Evolutionary conservation across 1,140 invertebrate genomes (phyloP).

Genomic region (Bombus difficillimus): DNA sequence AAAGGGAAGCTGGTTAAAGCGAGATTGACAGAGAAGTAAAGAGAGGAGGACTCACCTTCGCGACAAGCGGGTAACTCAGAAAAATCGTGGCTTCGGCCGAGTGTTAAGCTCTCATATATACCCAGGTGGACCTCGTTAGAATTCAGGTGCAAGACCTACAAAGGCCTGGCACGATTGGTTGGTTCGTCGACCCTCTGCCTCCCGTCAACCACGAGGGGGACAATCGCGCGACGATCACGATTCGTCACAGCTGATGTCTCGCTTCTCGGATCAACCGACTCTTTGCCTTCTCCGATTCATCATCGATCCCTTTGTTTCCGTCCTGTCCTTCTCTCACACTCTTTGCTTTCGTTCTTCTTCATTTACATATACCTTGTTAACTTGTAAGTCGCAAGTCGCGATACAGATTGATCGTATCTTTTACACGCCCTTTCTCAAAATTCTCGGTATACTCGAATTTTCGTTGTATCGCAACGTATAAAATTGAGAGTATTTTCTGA

Average conservation of each 20-base stretch:
- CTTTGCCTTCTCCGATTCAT: not conserved
- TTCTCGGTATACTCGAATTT: not conserved
- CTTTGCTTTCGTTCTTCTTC: not conserved
- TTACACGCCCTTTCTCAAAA: not conserved
- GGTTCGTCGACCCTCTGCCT: conserved; percentile 79
- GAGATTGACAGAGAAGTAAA: conserved; percentile 3
- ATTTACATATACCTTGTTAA: not conserved
- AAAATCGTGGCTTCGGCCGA: conserved; percentile 75
- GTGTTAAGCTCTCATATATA: conserved; percentile 79
- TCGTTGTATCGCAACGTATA: not conserved
- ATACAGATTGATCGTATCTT: not conserved
- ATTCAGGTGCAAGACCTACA: conserved; percentile 76
- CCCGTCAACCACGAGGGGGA: conserved; percentile 53
- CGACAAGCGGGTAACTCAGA: conserved; percentile 65
- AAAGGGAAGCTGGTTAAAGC: not conserved
- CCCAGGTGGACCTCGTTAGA: conserved; percentile 79
- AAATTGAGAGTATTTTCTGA: not conserved
- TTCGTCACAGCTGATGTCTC: conserved; percentile 23
- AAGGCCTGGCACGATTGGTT: conserved; percentile 76
- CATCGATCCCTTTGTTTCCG: conserved; percentile 14
- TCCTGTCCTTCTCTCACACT: not conserved
- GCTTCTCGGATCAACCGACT: no score
- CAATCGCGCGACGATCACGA: conserved; percentile 3
- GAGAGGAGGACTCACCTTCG: conserved; percentile 76
- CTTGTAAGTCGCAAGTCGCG: not conserved